phyloP scores from a whole-genome alignment of 2,113 vertebrate species.

The Zapus hudsonius region DNA sequence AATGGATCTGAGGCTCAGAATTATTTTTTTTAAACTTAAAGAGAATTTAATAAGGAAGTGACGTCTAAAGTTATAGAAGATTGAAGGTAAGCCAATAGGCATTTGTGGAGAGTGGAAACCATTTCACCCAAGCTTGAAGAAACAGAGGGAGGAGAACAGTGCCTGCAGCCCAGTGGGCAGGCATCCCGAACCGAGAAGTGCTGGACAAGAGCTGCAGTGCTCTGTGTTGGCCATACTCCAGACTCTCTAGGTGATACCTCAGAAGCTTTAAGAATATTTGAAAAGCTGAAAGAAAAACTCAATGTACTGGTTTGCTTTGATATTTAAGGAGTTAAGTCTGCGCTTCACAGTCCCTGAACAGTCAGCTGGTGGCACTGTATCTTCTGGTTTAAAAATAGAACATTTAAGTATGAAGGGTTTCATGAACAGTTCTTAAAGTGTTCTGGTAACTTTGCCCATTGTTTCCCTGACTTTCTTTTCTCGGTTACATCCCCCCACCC shows the following conservation, averaged over 20 bases:
- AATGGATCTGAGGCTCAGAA: background rate
- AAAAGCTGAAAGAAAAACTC: constrained; percentile 43
- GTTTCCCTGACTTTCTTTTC: background rate
- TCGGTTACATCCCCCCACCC: background rate
- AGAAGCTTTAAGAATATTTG: constrained; percentile 37
- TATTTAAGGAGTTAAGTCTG: background rate
- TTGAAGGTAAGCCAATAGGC: no score
- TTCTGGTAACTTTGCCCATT: constrained; percentile 44
- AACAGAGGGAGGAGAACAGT: no score
- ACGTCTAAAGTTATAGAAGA: no score
- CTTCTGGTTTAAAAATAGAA: constrained; percentile 57
- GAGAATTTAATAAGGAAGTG: no score
- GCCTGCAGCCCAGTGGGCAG: no score
- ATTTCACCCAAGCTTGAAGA: no score
- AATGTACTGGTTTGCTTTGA: background rate
- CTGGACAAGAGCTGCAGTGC: no score
- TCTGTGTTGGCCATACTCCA: no score
- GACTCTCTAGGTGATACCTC: no score
- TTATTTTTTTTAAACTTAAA: no score
- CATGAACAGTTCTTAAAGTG: background rate
- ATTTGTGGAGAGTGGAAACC: no score
- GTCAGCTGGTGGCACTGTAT: constrained; percentile 66
- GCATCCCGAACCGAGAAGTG: no score
- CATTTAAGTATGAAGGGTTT: background rate
- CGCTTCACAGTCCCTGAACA: background rate